phyloP scores from a whole-genome alignment of 2,797 vertebrate genomes.

The Spinibarbus caldwelli region DNA sequence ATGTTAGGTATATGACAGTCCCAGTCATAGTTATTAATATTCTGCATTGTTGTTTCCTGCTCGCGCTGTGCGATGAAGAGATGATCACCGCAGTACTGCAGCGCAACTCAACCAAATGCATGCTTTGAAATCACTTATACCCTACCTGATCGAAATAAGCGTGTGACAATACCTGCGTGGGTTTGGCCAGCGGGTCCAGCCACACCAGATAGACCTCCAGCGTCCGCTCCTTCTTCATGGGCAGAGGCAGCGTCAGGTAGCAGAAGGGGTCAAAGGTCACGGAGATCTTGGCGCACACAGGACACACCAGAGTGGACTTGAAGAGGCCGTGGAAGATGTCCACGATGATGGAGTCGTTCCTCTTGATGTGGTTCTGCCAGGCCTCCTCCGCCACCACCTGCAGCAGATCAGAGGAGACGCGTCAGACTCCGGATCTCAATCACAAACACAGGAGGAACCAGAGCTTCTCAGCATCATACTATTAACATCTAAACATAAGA shows the following conservation, averaged over 20 bases:
- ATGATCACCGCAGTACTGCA: too few species aligned
- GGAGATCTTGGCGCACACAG: constrained; percentile 93
- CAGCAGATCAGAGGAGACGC: neutral
- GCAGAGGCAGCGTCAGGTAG: constrained; percentile 96
- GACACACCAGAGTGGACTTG: constrained; percentile 98
- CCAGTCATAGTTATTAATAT: too few species aligned
- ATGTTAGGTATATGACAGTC: too few species aligned
- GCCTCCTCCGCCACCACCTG: constrained; percentile 98
- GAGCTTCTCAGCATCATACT: too few species aligned
- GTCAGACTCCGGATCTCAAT: too few species aligned
- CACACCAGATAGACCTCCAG: constrained; percentile 95
- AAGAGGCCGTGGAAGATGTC: constrained; percentile 99
- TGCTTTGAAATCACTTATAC: too few species aligned
- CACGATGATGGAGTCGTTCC: constrained; percentile 98
- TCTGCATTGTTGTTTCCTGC: too few species aligned
- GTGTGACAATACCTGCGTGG: constrained; percentile 85
- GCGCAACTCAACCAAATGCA: too few species aligned
- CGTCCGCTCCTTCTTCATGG: constrained; percentile 97
- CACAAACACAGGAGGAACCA: too few species aligned
- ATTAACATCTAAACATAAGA: too few species aligned
- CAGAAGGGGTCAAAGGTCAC: constrained; percentile 99
- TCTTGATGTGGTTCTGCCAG: constrained; percentile 97
- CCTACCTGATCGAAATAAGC: too few species aligned
- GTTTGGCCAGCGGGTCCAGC: constrained; percentile 91
- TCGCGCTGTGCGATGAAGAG: too few species aligned